A percentile compares a stretch with the other conserved stretches of the same genome.
Conservation (phyloP, 2,797 vertebrate species). For the Echeneis naucrates region DNA sequence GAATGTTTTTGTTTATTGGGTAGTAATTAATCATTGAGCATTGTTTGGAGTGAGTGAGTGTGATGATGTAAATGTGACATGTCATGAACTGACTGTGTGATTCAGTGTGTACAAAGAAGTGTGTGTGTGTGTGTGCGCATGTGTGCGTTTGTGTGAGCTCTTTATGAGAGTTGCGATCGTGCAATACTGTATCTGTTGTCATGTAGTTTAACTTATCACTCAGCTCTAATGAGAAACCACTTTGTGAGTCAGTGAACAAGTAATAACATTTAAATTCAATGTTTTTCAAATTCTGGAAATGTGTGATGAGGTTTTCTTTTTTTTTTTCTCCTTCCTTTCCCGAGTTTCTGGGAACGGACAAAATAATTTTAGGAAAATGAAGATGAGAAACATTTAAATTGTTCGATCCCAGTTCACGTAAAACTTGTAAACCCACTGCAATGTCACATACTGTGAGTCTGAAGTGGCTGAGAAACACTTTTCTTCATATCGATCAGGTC, state of each 20-base stretch:
- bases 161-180: constrained; percentile 62
- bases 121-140: neutral
- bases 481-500: constrained; percentile 34
- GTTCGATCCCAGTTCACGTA: constrained; percentile 34
- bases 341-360: constrained; percentile 9
- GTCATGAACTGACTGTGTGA: constrained; percentile 20
- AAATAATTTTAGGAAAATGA: constrained; percentile 4
- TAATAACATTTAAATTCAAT: constrained; percentile 22
- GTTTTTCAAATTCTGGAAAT: constrained; percentile 35
- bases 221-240: constrained; percentile 68
- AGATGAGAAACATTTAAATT: constrained; percentile 11
- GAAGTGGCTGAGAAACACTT: constrained; percentile 22
- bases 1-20: constrained; percentile 78
- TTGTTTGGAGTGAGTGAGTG: constrained; percentile 51
- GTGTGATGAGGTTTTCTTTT: constrained; percentile 2
- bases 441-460: constrained; percentile 60
- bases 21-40: constrained; percentile 70
- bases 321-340: no score
- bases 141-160: constrained; percentile 27
- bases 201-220: constrained; percentile 76
- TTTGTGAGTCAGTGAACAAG: constrained; percentile 64
- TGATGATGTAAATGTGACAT: neutral
- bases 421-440: constrained; percentile 26
- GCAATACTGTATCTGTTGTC: constrained; percentile 76
- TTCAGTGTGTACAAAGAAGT: constrained; percentile 30